Conservation (phyloP, 2,888 invertebrate genomes). For the Troides aeacus region DNA sequence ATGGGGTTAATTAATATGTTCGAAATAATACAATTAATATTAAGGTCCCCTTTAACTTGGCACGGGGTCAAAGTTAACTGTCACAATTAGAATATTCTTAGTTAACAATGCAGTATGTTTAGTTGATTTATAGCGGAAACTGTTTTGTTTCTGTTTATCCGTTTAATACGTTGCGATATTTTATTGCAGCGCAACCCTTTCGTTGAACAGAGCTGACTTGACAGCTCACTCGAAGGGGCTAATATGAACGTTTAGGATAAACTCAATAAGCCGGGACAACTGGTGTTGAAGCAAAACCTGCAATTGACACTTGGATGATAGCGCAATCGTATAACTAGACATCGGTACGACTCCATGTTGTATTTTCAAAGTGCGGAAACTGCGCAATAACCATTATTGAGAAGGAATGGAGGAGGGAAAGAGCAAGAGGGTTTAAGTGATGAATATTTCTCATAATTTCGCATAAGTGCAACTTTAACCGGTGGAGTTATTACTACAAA, state of each 20-base stretch:
- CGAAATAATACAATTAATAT: constrained; percentile 75
- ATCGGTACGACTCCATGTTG: constrained; percentile 21
- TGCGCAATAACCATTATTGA: constrained; percentile 23
- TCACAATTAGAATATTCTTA: constrained; percentile 72
- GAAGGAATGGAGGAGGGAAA: constrained; percentile 16
- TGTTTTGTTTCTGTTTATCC: constrained; percentile 69
- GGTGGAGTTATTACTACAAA: constrained; percentile 49
- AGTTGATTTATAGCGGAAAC: constrained; percentile 64
- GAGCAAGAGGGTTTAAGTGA: constrained; percentile 14
- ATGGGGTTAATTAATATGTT: constrained; percentile 80
- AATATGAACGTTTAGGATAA: constrained; percentile 76
- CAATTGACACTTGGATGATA: constrained; percentile 71
- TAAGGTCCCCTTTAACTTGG: constrained; percentile 69
- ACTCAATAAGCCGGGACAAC: constrained; percentile 77
- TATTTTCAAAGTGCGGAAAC: constrained; percentile 24
- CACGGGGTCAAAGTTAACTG: constrained; percentile 75
- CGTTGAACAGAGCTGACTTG: constrained; percentile 69
- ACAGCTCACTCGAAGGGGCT: constrained; percentile 78
- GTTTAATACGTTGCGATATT: constrained; percentile 60
- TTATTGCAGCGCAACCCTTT: constrained; percentile 62
- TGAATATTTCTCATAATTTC: constrained; percentile 26
- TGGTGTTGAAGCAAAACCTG: constrained; percentile 73
- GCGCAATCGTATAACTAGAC: constrained; percentile 48
- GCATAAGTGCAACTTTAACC: constrained; percentile 33
- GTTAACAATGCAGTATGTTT: constrained; percentile 68